Evolutionary conservation across 2,797 vertebrate species (phyloP), one percentile per base, ranked within the genome.

Genomic region (Philypnodon macrostomus): DNA sequence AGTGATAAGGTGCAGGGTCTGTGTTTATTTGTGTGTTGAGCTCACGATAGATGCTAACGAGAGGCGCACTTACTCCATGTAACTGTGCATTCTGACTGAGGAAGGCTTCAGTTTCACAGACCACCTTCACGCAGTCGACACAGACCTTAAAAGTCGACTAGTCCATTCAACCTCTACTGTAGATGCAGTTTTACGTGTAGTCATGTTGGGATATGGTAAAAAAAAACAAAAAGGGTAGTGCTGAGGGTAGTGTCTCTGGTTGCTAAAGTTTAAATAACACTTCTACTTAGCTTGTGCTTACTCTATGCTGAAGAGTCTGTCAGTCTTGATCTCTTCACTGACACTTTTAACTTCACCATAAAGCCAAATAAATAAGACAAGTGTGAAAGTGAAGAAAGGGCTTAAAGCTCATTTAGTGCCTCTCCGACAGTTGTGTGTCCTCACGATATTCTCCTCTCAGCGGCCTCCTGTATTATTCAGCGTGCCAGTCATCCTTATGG

Each of bases 401-500:
- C 23, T 67, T 56, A 53, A 67, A 67, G 16, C 41, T 59, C 38
- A 58, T 62, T 61, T 61, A 40, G 30, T 29, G 36, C 41, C 46
- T 31, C 19, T 47, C 47, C 53, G 32, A 50, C 21, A 48, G 53
- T 35, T 61, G 47, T 13, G 10, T 51, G 61, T 69, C 61, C 63
- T 69, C 4, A 56, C 39, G 54, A 59, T 44, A 33, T 67, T 50
- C 35, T 51, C 40, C 47, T 14, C 47, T 32, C 49, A 56, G n/a
- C n/a, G n/a, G n/a, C n/a, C n/a, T 76, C 54, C 15, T 76, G 44
- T 59, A 75, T 80, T 76, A 79, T 79, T 81, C 58, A 79, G 59
- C 12, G 13, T 58, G 67, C 58, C 58, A 65, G 55, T 76, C 66
- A 63, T 72, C 63, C 63, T 73, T 53, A 52, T 59, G 30, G 41